Evolutionary conservation across 2,888 invertebrate species (phyloP), one percentile per base, ranked within the genome.

Genomic region (Blera fallax): DNA sequence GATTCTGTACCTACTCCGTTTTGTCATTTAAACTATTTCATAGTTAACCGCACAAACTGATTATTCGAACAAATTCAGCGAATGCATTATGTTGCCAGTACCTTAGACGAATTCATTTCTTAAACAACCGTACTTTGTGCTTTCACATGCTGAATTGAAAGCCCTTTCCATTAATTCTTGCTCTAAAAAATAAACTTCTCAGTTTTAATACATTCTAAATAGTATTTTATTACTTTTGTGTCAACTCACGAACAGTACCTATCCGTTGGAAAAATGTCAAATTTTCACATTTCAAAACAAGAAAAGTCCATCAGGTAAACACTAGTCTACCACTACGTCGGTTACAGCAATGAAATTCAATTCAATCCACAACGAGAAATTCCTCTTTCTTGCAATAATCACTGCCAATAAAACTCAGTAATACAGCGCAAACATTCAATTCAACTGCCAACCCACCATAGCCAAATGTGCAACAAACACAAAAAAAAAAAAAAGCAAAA

Each of bases 321-420:
- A 34, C 65, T 54, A 64, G n/a, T 21, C n/a, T 16, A 65, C 10
- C 40, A 70, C 50, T 50, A 64, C 32, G 29, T 21, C 29, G 14
- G n/a, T 16, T 40, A 58, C 40, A 52, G 34, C 52, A 60, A 40
- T n/a, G 40, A 62, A 78, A 67, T 67, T 72, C 54, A 60, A 73
- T 50, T 60, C 14, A 34, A 67, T 73, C 72, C 65, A 48, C 52
- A 54, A 73, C 52, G 10, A 18, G 67, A 37, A 67, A 80, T 67
- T 77, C 50, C 67, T 67, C 27, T 72, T 65, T 50, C 45, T 67
- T 78, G 69, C 73, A 83, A 79, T 83, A 78, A 83, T 78, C 83
- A 73, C 72, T 67, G 56, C 67, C 62, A 78, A 83, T 78, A 83
- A 83, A 83, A 73, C 54, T 69, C 54, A 43, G 50, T 64, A 70